Conservation (phyloP, 2,888 invertebrate genomes). For the Drosophila mulleri region DNA sequence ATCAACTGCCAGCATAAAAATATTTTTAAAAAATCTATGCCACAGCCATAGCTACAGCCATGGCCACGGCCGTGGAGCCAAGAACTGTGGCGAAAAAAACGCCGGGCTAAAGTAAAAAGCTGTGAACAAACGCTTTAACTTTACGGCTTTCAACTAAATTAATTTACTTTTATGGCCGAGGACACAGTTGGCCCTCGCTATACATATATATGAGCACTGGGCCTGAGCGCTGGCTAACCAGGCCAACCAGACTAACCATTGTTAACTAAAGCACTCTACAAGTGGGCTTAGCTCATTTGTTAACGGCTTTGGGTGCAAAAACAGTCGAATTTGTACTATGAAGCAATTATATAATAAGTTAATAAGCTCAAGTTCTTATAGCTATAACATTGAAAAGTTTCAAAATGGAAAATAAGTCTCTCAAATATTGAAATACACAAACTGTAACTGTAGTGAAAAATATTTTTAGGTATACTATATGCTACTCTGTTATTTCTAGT, state of each 20-base stretch:
- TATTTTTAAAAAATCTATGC: constrained; percentile 51
- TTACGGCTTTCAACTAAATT: constrained; percentile 84
- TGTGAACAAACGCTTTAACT: constrained; percentile 80
- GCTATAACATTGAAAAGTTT: not conserved
- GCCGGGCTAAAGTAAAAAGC: constrained; percentile 59
- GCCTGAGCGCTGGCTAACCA: constrained; percentile 29
- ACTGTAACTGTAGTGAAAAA: not conserved
- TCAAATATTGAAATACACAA: too few species aligned
- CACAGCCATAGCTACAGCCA: constrained; percentile 13
- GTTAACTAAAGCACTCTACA: constrained; percentile 34
- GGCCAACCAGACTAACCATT: constrained; percentile 48
- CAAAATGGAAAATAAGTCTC: too few species aligned
- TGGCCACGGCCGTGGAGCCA: constrained; percentile 39
- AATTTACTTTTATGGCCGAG: constrained; percentile 82
- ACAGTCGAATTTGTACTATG: not conserved
- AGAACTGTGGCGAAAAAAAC: constrained; percentile 17
- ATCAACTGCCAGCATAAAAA: constrained; percentile 53
- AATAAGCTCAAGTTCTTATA: not conserved
- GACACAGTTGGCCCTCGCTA: constrained; percentile 38
- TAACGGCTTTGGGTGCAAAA: not conserved
- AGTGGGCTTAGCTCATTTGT: constrained; percentile 24
- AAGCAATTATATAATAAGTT: not conserved
- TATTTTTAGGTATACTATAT: not conserved
- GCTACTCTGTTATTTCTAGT: not conserved
- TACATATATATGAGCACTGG: constrained; percentile 17